These are phyloP conservation scores for Caerostris extrusa DNA, from an alignment of 1,140 invertebrate genomes.

Conservation along the genomic window DNA sequence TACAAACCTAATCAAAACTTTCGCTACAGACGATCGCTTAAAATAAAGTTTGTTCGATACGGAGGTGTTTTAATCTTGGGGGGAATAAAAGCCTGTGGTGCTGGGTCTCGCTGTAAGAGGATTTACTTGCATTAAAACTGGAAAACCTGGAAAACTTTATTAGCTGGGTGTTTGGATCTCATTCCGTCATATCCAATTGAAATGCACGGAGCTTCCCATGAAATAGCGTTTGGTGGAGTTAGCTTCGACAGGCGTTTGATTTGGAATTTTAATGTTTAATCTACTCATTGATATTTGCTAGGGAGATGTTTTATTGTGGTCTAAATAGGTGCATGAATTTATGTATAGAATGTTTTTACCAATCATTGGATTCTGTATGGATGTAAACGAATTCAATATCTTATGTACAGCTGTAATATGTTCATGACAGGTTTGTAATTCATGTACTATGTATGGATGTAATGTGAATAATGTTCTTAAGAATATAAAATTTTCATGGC, in stretches of 20 bases:
- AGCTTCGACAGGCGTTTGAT: background rate
- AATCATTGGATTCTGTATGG: too few relatives aligned
- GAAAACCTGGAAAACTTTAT: slow-evolving; percentile 24
- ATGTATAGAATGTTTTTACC: too few relatives aligned
- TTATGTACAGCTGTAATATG: too few relatives aligned
- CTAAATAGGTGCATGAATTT: background rate
- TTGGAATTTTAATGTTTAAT: slow-evolving; percentile 12
- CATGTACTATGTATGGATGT: too few relatives aligned
- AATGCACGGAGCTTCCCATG: background rate
- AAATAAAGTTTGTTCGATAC: background rate
- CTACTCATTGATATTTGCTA: background rate
- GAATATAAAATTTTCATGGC: too few relatives aligned
- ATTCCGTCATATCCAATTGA: slow-evolving; percentile 10
- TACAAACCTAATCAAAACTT: slow-evolving; percentile 27
- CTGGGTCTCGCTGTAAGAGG: background rate
- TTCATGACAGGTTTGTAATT: too few relatives aligned
- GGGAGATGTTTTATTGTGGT: background rate
- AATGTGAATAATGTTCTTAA: too few relatives aligned
- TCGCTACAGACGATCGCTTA: background rate
- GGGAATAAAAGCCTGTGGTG: background rate
- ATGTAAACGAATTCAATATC: too few relatives aligned
- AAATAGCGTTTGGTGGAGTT: background rate
- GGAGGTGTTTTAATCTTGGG: slow-evolving; percentile 6
- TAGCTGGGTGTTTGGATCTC: background rate
- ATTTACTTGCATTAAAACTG: slow-evolving; percentile 36